Evolutionary conservation across 92 coral and sea anemone genomes (phyloP), one percentile per base, ranked within the genome.

Genomic region (Porites rus): DNA sequence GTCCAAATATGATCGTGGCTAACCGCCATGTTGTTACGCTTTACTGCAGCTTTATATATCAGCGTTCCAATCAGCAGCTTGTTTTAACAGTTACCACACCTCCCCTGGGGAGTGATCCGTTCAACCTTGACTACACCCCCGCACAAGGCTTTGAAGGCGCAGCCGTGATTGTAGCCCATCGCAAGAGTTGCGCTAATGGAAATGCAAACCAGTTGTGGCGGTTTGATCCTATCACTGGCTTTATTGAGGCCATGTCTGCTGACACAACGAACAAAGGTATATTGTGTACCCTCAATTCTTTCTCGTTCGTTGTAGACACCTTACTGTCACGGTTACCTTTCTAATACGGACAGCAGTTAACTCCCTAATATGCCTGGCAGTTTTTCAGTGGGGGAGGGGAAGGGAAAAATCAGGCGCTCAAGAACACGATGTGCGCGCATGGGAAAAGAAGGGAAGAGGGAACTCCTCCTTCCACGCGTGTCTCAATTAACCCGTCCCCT

Each of bases 51-150:
- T 79, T 93, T 65, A 94, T 96, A 54, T 84, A 72, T 70, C 92
- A 92, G 84, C 91, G 96, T 13, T 88, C 92, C 66, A 96, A 96
- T 83, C 89, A 90, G 64, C 89, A 93, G 75, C 86, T 95, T 24
- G 95, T 93, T 17, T 80, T 96, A 51, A 89, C 99, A n/a, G 98
- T 96, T 78, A 84, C 94, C 67, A 92, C 92, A 77, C 98, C 99
- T 43, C 94, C 96, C 51, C 88, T 93, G 58, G 94, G 92, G 20
- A 91, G 86, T 53, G 94, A 91, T 83, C 92, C 94, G 7, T 94
- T 94, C 80, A 74, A 94, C 67, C 69, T 81, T 18, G 95, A 93
- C 68, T 88, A 81, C 38, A 78, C 91, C 60, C 88, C 91, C 19
- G 90, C 85, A 19, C 80, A 75, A 24, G 96, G 98, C 3, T 94